Evolutionary conservation across 2,113 vertebrate genomes (phyloP).

Genomic region (Coreoperca whiteheadi): DNA sequence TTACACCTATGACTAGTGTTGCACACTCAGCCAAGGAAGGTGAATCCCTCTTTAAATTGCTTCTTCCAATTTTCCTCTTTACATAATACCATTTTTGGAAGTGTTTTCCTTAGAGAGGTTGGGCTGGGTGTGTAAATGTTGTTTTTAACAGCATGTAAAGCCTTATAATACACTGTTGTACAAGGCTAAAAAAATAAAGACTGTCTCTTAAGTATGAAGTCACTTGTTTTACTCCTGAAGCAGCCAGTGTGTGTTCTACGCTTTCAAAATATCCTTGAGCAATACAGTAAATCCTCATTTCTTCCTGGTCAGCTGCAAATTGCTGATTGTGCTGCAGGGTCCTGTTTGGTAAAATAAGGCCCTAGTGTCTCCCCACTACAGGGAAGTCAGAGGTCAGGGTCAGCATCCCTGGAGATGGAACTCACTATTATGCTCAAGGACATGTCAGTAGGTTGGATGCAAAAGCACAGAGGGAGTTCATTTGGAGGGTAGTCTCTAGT

Average conservation of each 20-base stretch:
- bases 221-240: not conserved
- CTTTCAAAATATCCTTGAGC: slow-evolving; percentile 4
- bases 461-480: not conserved
- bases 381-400: not conserved
- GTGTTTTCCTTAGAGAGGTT: not conserved
- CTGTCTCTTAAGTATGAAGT: not conserved
- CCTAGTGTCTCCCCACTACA: not conserved
- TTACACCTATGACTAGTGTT: not conserved
- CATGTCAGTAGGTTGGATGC: not conserved
- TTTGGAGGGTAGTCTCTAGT: not conserved
- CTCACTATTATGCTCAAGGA: not conserved
- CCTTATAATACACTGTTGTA: not conserved
- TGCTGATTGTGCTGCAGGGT: not conserved
- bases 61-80: not conserved
- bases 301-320: not conserved
- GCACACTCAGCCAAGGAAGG: not conserved
- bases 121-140: not conserved
- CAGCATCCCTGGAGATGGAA: not conserved
- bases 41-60: not conserved
- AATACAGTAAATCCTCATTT: not conserved
- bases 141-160: not conserved
- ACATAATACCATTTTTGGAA: not conserved
- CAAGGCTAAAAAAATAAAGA: not conserved
- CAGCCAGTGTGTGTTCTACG: not conserved
- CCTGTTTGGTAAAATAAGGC: not conserved